Conservation (phyloP, 2,797 vertebrate species). For the Takifugu rubripes region DNA sequence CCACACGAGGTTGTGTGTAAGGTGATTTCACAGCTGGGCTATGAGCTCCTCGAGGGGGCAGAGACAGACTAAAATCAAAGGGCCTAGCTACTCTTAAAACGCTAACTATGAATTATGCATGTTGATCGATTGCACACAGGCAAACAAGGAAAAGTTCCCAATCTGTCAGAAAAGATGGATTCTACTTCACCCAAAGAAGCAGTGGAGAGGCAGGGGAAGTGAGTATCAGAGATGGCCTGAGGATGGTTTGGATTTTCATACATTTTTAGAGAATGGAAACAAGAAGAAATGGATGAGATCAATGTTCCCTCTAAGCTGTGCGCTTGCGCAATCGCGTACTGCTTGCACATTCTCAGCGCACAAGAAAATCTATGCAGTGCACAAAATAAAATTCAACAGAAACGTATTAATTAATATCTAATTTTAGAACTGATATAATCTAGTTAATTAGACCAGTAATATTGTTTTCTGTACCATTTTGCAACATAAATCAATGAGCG, state of each 20-base stretch:
- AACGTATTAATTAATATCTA: too few relatives aligned
- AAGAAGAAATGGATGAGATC: constrained; percentile 18
- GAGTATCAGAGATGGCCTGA: constrained; percentile 19
- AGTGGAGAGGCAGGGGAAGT: constrained; percentile 6
- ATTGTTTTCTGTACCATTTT: too few relatives aligned
- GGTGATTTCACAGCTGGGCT: constrained; percentile 49
- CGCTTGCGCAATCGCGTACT: too few relatives aligned
- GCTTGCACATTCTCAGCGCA: too few relatives aligned
- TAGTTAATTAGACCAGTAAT: too few relatives aligned
- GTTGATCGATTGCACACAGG: constrained; percentile 66
- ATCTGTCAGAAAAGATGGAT: constrained; percentile 64
- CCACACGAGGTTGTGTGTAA: constrained; percentile 31
- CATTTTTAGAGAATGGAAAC: constrained; percentile 27
- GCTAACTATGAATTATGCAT: constrained; percentile 75
- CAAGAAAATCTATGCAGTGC: too few relatives aligned
- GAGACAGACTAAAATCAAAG: constrained; percentile 59
- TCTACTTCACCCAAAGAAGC: constrained; percentile 41
- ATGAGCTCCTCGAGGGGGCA: constrained; percentile 35
- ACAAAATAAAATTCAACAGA: too few relatives aligned
- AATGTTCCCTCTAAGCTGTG: too few relatives aligned
- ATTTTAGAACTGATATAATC: too few relatives aligned
- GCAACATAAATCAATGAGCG: too few relatives aligned
- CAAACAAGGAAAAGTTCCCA: constrained; percentile 66
- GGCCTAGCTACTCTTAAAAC: constrained; percentile 53
- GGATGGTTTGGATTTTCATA: constrained; percentile 27